Percentiles rank a stretch among this genome's conserved stretches.
phyloP scores from a whole-genome alignment of 2,888 invertebrate species.

The Melanostoma scalare region DNA sequence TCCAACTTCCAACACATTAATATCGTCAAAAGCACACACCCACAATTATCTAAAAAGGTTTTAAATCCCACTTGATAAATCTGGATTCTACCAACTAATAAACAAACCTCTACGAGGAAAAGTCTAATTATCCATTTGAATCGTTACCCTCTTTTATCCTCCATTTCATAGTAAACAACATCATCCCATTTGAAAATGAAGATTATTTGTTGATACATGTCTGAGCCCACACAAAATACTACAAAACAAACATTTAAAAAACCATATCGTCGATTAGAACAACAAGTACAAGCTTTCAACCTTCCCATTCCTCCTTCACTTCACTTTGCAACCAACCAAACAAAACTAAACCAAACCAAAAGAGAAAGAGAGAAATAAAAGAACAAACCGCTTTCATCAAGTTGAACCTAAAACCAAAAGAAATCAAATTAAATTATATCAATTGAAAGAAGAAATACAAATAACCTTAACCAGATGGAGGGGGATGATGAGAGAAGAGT shows the following conservation, averaged over 20 bases:
- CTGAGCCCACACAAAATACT: slow-evolving; percentile 6
- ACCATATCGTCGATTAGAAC: slow-evolving; percentile 40
- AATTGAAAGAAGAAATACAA: slow-evolving; percentile 76
- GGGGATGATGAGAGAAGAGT: slow-evolving; percentile 1
- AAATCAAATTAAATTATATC: slow-evolving; percentile 79
- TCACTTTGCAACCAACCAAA: too few relatives aligned
- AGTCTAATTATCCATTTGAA: too few relatives aligned
- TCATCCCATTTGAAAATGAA: too few relatives aligned
- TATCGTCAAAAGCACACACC: too few relatives aligned
- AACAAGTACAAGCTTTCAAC: slow-evolving; percentile 38
- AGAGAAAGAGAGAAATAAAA: slow-evolving; percentile 6
- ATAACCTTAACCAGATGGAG: slow-evolving; percentile 39
- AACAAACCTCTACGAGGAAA: too few relatives aligned
- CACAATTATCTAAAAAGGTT: too few relatives aligned
- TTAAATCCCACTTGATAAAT: too few relatives aligned
- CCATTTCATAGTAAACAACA: too few relatives aligned
- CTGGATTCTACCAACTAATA: too few relatives aligned
- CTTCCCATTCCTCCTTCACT: background rate
- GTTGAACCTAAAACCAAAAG: slow-evolving; percentile 74
- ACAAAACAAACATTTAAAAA: slow-evolving; percentile 41
- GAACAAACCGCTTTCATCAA: slow-evolving; percentile 12
- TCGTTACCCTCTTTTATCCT: too few relatives aligned
- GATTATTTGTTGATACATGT: background rate
- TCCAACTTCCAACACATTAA: too few relatives aligned
- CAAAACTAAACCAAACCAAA: too few relatives aligned